phyloP scores from a whole-genome alignment of 1,140 invertebrate species.

The Scaptomyza graminum region DNA sequence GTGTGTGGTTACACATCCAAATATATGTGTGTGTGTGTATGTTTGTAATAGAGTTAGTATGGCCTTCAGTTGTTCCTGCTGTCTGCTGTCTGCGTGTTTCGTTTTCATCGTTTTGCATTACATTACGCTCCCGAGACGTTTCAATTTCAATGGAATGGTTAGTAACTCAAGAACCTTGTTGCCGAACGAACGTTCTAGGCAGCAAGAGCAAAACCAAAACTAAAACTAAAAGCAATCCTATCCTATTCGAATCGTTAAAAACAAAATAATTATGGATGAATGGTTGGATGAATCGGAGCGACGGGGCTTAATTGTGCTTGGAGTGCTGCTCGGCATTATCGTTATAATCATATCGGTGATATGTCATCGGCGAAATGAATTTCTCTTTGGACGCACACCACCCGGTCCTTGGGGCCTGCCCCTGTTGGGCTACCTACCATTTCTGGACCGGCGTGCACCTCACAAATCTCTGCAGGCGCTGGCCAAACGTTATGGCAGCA shows the following conservation, averaged over 20 bases:
- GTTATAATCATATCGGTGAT: slow-evolving; percentile 37
- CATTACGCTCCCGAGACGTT: slow-evolving; percentile 54
- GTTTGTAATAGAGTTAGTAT: slow-evolving; percentile 6
- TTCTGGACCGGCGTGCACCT: slow-evolving; percentile 87
- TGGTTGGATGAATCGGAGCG: not conserved
- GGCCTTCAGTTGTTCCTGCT: slow-evolving; percentile 11
- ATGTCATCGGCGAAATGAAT: slow-evolving; percentile 52
- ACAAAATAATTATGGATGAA: slow-evolving; percentile 27
- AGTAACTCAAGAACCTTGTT: slow-evolving; percentile 65
- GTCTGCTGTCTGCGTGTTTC: slow-evolving; percentile 8
- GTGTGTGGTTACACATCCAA: not conserved
- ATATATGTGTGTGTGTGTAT: not conserved
- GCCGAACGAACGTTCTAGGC: slow-evolving; percentile 51
- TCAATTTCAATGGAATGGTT: slow-evolving; percentile 63
- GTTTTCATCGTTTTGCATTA: slow-evolving; percentile 39
- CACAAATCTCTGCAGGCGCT: slow-evolving; percentile 88
- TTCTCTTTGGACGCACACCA: slow-evolving; percentile 83
- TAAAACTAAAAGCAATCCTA: not conserved
- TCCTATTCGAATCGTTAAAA: not conserved
- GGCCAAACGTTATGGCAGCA: slow-evolving; percentile 87
- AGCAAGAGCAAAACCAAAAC: not conserved
- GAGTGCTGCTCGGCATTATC: slow-evolving; percentile 35
- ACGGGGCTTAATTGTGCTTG: slow-evolving; percentile 22
- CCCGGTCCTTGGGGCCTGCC: slow-evolving; percentile 92
- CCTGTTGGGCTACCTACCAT: slow-evolving; percentile 90